Evolutionary conservation across 2,797 vertebrate genomes (phyloP), one percentile per base, ranked within the genome.

Genomic region (Pseudomugil tenellus): DNA sequence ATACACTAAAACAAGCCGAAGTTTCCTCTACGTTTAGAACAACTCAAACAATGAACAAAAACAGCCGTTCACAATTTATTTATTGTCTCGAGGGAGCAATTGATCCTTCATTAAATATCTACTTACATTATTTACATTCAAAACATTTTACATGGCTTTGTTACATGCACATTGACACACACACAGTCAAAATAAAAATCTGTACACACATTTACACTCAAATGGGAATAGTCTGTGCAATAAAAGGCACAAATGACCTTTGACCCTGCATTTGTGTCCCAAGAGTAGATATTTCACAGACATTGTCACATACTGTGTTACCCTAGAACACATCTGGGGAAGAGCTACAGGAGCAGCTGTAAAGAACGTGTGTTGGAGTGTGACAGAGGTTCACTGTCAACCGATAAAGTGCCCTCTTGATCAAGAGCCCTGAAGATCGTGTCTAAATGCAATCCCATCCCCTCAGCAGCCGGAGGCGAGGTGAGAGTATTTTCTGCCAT

Each of bases 191-290:
- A 84, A 31, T 34, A 10, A 78, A 80, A 76, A 77, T 55, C 78
- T 92, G 73, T 93, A 92, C 89, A 94, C 70, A 88, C 70, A 89
- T 92, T 84, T 93, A 92, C 91, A 94, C 84, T 91, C 60, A 63
- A 73, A 85, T 85, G 88, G 86, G 89, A 92, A 78, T 63, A 92
- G 86, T 85, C 88, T 77, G 88, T 88, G 90, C 86, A 88, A 90
- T 87, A 88, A 89, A 93, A 94, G 91, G 91, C 92, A 92, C 91
- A 88, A 77, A 87, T 90, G 81, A 93, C 92, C 89, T 91, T 91
- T 88, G 79, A 93, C 79, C 92, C 88, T 91, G 91, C 86, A 61
- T 87, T 79, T 81, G 83, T 70, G 67, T 85, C 74, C 75, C 67
- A 73, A 61, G 28, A 67, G 72, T 72, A 69, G 74, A 74, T 58